Evolutionary conservation across 2,113 vertebrate genomes (phyloP), one percentile per base, ranked within the genome.

Genomic region (Pristiophorus japonicus): DNA sequence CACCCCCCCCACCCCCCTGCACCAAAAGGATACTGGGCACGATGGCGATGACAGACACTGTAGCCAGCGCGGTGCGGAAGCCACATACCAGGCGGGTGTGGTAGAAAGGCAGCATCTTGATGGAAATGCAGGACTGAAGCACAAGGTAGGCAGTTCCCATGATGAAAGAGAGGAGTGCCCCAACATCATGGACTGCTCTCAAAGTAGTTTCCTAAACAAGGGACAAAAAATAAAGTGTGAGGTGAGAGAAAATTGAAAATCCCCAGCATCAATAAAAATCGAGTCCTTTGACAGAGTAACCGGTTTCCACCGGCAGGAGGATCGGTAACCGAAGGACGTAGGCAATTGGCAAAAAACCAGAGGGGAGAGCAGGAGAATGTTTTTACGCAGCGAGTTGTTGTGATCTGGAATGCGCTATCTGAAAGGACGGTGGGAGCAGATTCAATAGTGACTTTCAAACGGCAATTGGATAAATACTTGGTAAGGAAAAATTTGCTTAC

Each of bases 1-100:
- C 22, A 14, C 22, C 14, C 47, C 3, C 30, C 0, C 5, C 42
- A 45, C 22, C 34, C 22, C 14, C 47, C 3, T 34, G 34, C n/a
- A 63, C 59, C 38, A 11, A 97, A 99, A 99, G 98, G 99, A 99
- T 99, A 99, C 99, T 99, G 95, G 98, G 98, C 94, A 99, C 27
- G 8, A 98, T 96, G 0, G 98, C 98, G 95, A 98, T 14, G 0
- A 96, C 91, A 38, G 98, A 98, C 18, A 99, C 27, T 0, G 81
- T 0, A 55, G 98, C 96, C 96, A 99, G 97, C 34, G 59, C 14
- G 95, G 97, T 96, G 30, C 99, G 98, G 1, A 96, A 51, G 6
- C 96, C 96, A 85, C 97, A 98, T 27, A 97, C 96, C 4, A 22
- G 0, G 4, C 95, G 94, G 11, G 97, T 97, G 95, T 97, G 97